Conservation (phyloP, 2,797 vertebrate genomes). For the Peromyscus melanophrys region DNA sequence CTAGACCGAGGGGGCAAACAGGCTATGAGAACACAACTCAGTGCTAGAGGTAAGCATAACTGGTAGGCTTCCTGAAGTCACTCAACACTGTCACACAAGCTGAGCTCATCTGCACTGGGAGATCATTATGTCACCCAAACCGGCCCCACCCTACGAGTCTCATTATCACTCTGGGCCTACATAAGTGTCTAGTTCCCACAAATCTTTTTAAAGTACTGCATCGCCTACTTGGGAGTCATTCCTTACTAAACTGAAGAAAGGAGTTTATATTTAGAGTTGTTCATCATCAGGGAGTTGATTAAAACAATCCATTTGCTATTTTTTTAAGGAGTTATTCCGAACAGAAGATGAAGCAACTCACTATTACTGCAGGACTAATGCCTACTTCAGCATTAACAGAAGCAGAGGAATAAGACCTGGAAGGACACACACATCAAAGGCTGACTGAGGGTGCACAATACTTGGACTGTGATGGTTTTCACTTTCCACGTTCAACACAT, state of each 20-base stretch:
- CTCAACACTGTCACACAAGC: background rate
- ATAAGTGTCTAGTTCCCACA: background rate
- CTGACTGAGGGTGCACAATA: background rate
- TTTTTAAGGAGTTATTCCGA: background rate
- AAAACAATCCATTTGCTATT: background rate
- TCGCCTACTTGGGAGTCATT: constrained; percentile 3
- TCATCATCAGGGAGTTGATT: background rate
- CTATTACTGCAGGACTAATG: background rate
- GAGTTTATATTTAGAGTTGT: constrained; percentile 30
- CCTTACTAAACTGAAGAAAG: background rate
- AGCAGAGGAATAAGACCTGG: constrained; percentile 20
- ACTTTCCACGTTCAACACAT: background rate
- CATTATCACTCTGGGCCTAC: background rate
- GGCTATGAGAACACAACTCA: background rate
- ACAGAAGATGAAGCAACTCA: background rate
- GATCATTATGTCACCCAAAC: too few species aligned
- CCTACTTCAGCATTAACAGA: background rate
- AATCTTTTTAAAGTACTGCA: background rate
- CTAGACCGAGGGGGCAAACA: background rate
- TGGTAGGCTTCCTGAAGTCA: background rate
- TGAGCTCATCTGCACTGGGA: background rate
- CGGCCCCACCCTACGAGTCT: too few species aligned
- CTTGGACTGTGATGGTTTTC: background rate
- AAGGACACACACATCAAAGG: background rate
- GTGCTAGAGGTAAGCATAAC: background rate